Conservation (phyloP, 2,888 invertebrate genomes). For the Gerris lacustris region DNA sequence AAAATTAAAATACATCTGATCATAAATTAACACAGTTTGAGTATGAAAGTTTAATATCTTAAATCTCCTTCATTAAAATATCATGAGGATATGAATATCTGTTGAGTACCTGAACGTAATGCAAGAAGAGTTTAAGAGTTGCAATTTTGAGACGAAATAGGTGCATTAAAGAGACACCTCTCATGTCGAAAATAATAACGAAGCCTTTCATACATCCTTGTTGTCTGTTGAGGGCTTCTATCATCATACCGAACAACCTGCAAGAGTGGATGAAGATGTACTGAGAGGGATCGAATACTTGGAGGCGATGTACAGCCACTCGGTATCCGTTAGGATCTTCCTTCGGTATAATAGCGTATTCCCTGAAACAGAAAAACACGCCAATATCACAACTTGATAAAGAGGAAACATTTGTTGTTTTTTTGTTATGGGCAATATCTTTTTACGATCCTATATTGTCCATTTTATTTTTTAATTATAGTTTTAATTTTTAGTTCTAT, state of each 20-base stretch:
- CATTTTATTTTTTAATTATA: too few species aligned
- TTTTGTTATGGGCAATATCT: too few species aligned
- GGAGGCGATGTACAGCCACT: constrained; percentile 49
- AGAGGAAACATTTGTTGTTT: too few species aligned
- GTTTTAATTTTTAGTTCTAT: too few species aligned
- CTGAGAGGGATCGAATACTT: constrained; percentile 45
- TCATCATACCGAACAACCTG: constrained; percentile 41
- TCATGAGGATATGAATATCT: too few species aligned
- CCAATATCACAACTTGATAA: too few species aligned
- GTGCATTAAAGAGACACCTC: constrained; percentile 50
- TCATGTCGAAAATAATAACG: constrained; percentile 56
- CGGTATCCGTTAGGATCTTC: constrained; percentile 48
- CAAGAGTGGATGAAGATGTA: constrained; percentile 49
- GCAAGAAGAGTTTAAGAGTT: constrained; percentile 50
- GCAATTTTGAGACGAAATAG: constrained; percentile 49
- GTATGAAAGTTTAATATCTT: too few species aligned
- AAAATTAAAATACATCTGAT: too few species aligned
- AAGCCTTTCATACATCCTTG: constrained; percentile 51
- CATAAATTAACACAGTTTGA: too few species aligned
- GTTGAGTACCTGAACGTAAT: constrained; percentile 41
- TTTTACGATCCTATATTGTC: too few species aligned
- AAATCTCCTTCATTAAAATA: too few species aligned
- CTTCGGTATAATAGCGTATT: constrained; percentile 45
- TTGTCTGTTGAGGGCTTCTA: constrained; percentile 45
- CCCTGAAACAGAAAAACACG: constrained; percentile 38